Conservation (phyloP, 2,797 vertebrate genomes). For the Sebastes elongatus region DNA sequence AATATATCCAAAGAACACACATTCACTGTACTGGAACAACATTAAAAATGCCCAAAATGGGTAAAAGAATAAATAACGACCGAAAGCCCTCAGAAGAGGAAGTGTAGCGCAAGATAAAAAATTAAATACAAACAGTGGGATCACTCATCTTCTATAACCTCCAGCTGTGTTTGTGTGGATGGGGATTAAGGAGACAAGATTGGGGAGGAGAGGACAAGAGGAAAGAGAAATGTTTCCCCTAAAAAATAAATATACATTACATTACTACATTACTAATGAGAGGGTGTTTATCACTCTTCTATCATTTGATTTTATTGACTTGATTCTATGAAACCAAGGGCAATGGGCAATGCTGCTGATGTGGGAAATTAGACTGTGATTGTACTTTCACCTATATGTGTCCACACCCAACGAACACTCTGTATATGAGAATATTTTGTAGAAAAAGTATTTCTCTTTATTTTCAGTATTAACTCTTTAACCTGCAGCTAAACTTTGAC, state of each 20-base stretch:
- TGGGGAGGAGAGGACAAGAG: background rate
- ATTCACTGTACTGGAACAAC: background rate
- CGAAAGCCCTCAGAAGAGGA: background rate
- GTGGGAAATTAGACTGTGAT: background rate
- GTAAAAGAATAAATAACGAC: background rate
- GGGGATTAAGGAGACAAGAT: background rate
- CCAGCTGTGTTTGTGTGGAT: background rate
- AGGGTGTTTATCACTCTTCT: background rate
- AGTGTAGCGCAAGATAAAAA: background rate
- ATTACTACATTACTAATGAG: background rate
- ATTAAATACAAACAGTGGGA: background rate
- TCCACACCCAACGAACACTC: accelerated
- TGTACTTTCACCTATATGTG: background rate
- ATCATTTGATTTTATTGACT: background rate
- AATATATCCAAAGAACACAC: background rate
- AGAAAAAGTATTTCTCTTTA: background rate
- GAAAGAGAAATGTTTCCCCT: background rate
- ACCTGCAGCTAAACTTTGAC: background rate
- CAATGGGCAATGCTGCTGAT: background rate
- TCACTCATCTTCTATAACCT: background rate
- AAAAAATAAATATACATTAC: background rate
- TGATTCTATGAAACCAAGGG: too few relatives aligned
- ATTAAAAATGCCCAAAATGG: background rate
- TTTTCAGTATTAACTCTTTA: background rate
- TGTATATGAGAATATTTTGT: background rate